Evolutionary conservation across 2,113 vertebrate genomes (phyloP), one percentile per base, ranked within the genome.

Genomic region (Archilochus colubris): DNA sequence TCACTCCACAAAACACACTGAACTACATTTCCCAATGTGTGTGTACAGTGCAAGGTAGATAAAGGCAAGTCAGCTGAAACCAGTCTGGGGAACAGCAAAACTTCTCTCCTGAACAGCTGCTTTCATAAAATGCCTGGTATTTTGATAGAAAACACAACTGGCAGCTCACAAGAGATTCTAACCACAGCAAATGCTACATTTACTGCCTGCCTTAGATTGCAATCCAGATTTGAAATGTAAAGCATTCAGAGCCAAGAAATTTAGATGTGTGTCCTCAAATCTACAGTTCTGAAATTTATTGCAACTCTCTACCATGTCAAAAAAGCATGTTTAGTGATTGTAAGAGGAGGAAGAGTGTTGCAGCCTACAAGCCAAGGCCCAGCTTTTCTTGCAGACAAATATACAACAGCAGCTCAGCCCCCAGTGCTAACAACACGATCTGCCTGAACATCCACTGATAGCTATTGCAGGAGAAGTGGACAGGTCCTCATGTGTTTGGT

Each of bases 401-500:
- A 28, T 9, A 5, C 5, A 22, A 64, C 25, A 72, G 16, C 3
- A 11, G 1, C 11, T 80, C 31, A 46, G 38, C 30, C 11, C 19
- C 14, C 14, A 25, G 10, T n/a, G 11, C 11, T 69, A 51, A 36
- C 40, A 40, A 40, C 40, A 40, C 40, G 40, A 11, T 58, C 38
- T 82, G n/a, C 24, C 25, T 84, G 30, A 79, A 38, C 7, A 4
- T 19, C 7, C 7, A 15, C 14, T 64, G 44, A 50, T 17, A 46
- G 2, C 17, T n/a, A 1, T 23, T 22, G 8, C 44, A 69, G 74
- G 59, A 66, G 33, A 62, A 66, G 21, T 48, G 25, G 9, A 12
- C 0, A 0, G 61, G 27, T 59, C 16, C 5, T 86, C 9, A 7
- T 25, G 7, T 64, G 3, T 70, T 82, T 74, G 86, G 3, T 30